These are phyloP conservation scores for Pterocles orientalis DNA, from an alignment of 2,113 vertebrate genomes.

Conservation along the genomic window DNA sequence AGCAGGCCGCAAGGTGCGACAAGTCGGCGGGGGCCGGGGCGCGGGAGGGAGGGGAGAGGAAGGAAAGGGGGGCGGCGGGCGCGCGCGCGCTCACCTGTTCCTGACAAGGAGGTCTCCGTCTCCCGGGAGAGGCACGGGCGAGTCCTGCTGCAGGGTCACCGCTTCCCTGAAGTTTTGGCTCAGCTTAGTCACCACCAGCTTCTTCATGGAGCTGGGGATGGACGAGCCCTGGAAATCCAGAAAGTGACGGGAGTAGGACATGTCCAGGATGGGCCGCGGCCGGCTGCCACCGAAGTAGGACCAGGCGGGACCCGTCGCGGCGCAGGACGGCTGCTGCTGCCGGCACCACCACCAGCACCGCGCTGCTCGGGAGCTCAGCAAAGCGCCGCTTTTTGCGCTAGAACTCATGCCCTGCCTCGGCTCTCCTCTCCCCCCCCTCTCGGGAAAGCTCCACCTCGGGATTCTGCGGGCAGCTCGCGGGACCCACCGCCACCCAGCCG, in stretches of 20 bases:
- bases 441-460: background rate
- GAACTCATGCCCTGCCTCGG: slow-evolving; percentile 33
- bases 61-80: too few relatives aligned
- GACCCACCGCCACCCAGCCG: background rate
- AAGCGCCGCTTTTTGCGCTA: background rate
- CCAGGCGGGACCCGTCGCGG: background rate
- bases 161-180: slow-evolving; percentile 89
- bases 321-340: background rate
- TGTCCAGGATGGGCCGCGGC: slow-evolving; percentile 84
- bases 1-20: background rate
- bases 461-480: background rate
- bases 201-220: slow-evolving; percentile 88
- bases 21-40: background rate
- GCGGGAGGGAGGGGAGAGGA: background rate
- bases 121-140: slow-evolving; percentile 86
- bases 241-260: slow-evolving; percentile 92
- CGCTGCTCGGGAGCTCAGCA: slow-evolving; percentile 25
- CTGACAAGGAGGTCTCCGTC: slow-evolving; percentile 90
- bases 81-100: slow-evolving; percentile 85
- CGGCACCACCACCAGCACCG: slow-evolving; percentile 47
- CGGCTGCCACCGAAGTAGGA: slow-evolving; percentile 3
- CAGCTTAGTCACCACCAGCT: slow-evolving; percentile 87
- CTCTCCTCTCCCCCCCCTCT: background rate
- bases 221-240: slow-evolving; percentile 91
- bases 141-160: slow-evolving; percentile 76